Conservation (phyloP, 1,140 invertebrate species). For the Manduca sexta region DNA sequence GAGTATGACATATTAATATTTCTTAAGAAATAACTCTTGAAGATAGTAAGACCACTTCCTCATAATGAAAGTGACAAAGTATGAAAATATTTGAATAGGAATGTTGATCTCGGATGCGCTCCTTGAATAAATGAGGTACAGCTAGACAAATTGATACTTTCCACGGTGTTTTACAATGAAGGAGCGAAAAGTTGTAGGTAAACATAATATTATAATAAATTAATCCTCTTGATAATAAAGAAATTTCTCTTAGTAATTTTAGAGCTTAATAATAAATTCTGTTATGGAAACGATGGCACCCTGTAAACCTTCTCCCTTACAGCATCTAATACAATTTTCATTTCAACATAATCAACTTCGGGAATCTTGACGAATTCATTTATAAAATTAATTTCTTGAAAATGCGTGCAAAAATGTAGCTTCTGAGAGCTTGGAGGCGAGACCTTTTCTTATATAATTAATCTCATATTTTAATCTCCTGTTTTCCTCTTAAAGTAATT, state of each 20-base stretch:
- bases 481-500: constrained; percentile 27
- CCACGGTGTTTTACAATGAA: too few relatives aligned
- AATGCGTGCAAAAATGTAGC: constrained; percentile 15
- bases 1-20: too few relatives aligned
- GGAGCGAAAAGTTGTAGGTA: too few relatives aligned
- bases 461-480: constrained; percentile 32
- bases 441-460: constrained; percentile 34
- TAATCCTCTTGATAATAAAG: too few relatives aligned
- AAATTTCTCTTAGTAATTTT: constrained; percentile 2
- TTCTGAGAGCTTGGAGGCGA: constrained; percentile 24
- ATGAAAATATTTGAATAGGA: too few relatives aligned
- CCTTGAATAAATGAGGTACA: too few relatives aligned
- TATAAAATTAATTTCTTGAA: constrained; percentile 30
- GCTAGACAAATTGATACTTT: too few relatives aligned
- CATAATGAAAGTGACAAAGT: too few relatives aligned
- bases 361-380: constrained; percentile 32
- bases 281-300: constrained; percentile 7
- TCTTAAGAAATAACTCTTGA: too few relatives aligned
- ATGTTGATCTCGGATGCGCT: too few relatives aligned
- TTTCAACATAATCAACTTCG: constrained; percentile 25
- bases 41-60: too few relatives aligned
- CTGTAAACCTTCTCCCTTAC: constrained; percentile 16
- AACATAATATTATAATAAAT: too few relatives aligned
- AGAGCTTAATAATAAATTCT: constrained; percentile 10
- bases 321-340: constrained; percentile 15